Conservation (phyloP, 2,113 vertebrate species). For the Serranochromis macrocephalus region DNA sequence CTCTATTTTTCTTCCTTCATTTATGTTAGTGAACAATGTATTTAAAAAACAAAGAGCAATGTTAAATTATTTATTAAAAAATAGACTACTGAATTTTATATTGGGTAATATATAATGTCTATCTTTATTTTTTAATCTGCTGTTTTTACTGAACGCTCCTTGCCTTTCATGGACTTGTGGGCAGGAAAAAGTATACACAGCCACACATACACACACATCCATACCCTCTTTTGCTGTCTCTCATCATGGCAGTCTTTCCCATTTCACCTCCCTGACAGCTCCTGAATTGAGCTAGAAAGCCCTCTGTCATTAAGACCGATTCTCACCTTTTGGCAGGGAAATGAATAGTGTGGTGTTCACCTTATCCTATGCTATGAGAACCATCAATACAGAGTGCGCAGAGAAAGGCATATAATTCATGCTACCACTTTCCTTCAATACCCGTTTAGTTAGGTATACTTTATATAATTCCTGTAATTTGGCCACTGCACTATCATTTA, state of each 20-base stretch:
- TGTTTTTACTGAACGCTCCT: not conserved
- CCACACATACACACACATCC: not conserved
- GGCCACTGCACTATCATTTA: not conserved
- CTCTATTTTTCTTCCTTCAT: not conserved
- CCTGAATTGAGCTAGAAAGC: slow-evolving; percentile 21
- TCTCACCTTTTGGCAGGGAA: slow-evolving; percentile 28
- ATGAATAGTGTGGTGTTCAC: slow-evolving; percentile 10
- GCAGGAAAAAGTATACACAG: not conserved
- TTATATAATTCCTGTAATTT: not conserved
- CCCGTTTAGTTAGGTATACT: not conserved
- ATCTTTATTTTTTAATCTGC: not conserved
- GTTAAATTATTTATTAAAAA: not conserved
- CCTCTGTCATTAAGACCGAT: slow-evolving; percentile 32
- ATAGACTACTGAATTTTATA: not conserved
- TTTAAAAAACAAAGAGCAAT: not conserved
- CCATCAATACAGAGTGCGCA: not conserved
- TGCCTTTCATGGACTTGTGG: not conserved
- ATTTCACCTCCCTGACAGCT: slow-evolving; percentile 32
- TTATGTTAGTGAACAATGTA: not conserved
- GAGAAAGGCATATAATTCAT: not conserved
- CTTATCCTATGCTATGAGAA: not conserved
- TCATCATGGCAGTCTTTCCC: not conserved
- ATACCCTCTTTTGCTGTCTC: not conserved
- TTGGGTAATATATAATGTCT: not conserved
- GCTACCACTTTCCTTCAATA: not conserved